phyloP scores from a whole-genome alignment of 1,140 invertebrate species.

The Heliconius eleuchia region DNA sequence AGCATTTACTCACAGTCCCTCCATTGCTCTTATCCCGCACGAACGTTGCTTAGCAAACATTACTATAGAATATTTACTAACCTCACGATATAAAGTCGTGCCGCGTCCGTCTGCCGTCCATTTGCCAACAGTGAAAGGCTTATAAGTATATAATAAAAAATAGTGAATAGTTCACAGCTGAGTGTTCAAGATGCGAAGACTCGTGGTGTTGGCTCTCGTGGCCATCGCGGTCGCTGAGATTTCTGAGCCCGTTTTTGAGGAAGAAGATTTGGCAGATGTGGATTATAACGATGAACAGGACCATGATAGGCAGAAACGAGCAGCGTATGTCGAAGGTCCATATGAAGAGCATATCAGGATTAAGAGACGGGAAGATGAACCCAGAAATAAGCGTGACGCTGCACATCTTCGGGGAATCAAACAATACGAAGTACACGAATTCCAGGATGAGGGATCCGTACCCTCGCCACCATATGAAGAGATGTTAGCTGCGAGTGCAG shows the following conservation, averaged over 20 bases:
- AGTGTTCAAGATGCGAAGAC: slow-evolving; percentile 59
- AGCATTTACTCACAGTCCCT: slow-evolving; percentile 42
- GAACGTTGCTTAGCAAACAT: slow-evolving; percentile 36
- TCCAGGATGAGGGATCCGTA: slow-evolving; percentile 69
- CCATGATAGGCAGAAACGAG: slow-evolving; percentile 45
- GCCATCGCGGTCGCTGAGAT: slow-evolving; percentile 54
- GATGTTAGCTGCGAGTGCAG: slow-evolving; percentile 69
- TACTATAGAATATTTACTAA: slow-evolving; percentile 49
- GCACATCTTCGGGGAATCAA: slow-evolving; percentile 68
- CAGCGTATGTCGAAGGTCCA: slow-evolving; percentile 52
- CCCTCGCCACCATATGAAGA: slow-evolving; percentile 67
- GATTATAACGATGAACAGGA: slow-evolving; percentile 55
- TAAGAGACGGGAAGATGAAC: slow-evolving; percentile 60
- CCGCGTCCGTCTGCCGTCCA: slow-evolving; percentile 34
- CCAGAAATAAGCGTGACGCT: slow-evolving; percentile 46
- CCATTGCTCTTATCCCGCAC: slow-evolving; percentile 42
- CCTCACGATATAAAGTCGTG: slow-evolving; percentile 47
- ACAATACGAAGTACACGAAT: slow-evolving; percentile 80
- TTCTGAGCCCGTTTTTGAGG: slow-evolving; percentile 66
- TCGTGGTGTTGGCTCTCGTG: slow-evolving; percentile 55
- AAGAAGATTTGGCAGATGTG: slow-evolving; percentile 67
- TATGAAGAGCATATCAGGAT: slow-evolving; percentile 57
- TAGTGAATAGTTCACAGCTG: slow-evolving; percentile 41
- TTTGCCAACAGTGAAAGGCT: slow-evolving; percentile 68
- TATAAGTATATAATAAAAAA: slow-evolving; percentile 70